Evolutionary conservation across 1,140 invertebrate species (phyloP).

Genomic region (Drosophila arawakana): DNA sequence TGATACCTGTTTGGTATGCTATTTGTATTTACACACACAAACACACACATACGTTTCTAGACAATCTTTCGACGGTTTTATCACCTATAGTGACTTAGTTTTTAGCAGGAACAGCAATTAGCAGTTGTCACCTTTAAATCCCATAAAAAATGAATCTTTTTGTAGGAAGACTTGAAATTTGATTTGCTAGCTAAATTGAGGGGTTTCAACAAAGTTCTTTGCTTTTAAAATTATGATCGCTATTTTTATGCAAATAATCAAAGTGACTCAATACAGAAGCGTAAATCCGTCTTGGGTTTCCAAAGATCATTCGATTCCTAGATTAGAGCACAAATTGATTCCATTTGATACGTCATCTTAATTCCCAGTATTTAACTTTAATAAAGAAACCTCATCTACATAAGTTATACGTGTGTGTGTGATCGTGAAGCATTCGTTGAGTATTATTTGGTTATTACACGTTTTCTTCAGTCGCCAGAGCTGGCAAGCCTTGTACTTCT

Average conservation of each 20-base stretch:
- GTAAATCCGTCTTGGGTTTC: conserved; percentile 1
- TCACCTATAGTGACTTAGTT: no score
- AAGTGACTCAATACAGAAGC: background rate
- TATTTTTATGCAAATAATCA: no score
- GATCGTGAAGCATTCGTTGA: conserved; percentile 30
- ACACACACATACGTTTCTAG: no score
- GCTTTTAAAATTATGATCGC: no score
- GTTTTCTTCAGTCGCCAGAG: conserved; percentile 10
- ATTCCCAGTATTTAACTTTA: conserved; percentile 10
- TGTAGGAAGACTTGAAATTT: no score
- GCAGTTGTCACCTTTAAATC: no score
- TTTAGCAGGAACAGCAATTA: no score
- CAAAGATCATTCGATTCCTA: conserved; percentile 3
- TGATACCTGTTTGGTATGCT: background rate
- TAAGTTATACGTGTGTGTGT: background rate
- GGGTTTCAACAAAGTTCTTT: no score
- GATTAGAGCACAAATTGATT: conserved; percentile 7
- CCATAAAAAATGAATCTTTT: no score
- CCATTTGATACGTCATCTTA: conserved; percentile 9
- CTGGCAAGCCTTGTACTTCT: conserved; percentile 31
- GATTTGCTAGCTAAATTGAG: no score
- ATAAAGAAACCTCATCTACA: conserved; percentile 5
- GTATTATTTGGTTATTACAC: conserved; percentile 51
- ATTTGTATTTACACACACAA: background rate
- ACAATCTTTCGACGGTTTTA: no score